Base-by-base conservation (phyloP, 2,113 vertebrate genomes). In the Atrichornis clamosus region DNA sequence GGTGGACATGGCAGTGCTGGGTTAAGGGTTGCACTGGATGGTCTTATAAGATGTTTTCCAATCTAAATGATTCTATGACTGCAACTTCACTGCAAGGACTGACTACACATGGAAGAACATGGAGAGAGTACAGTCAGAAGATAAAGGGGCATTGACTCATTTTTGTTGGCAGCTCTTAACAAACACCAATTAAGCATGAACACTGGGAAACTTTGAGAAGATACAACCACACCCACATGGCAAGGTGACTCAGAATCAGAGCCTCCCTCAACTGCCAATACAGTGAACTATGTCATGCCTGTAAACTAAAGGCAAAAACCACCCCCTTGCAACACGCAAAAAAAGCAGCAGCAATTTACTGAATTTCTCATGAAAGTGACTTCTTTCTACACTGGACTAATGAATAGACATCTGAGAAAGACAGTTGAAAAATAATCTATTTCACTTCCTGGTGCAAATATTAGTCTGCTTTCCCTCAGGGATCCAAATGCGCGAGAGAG, bases 171-270 rank as follows among this genome's bases (percentile, higher is more conserved):
- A 91, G 81, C 84, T 83, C 89, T 73, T 39, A 79, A 84, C 94
- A 89, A 96, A 96, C 65, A 95, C 6, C 46, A 96, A 91, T 95
- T 96, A 93, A 96, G 37, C 35, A 73, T 4, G 2, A 93, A 60
- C 64, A 84, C 80, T 84, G 83, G 72, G 93, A 97, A 96, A 94
- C 56, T 67, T 95, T 60, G 72, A 53, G 64, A 94, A 87, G 91
- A 87, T 73, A 72, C 70, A 92, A 93, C 93, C 94, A 87, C 94
- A 96, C 96, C 94, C 87, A 84, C 77, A 82, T 1, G 37, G 74
- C 46, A 76, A 89, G 59, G 74, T 96, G 93, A 96, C 70, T 97
- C 93, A 96, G 80, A 90, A 89, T 39, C 59, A 78, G 37, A 92
- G 68, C 62, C 52, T 94, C 65, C 62, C 53, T 89, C 55, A 59